phyloP scores from a whole-genome alignment of 2,797 vertebrate species.

The Darevskia mixta region DNA sequence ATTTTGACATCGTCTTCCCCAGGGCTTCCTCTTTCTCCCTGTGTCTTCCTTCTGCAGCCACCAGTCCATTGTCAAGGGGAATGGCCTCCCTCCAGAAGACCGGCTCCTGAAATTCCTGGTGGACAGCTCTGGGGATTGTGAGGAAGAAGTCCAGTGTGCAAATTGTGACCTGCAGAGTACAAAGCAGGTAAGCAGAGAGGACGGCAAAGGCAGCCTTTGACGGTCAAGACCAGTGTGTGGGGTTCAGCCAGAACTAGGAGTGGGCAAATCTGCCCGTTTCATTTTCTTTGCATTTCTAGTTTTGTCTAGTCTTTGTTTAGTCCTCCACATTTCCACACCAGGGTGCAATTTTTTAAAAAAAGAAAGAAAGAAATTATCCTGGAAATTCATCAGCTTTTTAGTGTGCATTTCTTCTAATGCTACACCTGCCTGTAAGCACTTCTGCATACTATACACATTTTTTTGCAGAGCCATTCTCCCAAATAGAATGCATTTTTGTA shows the following conservation, averaged over 20 bases:
- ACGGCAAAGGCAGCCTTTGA: fast-evolving
- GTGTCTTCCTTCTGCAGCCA: constrained; percentile 70
- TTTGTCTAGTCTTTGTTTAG: not conserved
- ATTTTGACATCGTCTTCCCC: not conserved
- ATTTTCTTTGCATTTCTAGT: not conserved
- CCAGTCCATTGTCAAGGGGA: constrained; percentile 85
- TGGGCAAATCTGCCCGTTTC: not conserved
- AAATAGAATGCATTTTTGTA: too few species aligned
- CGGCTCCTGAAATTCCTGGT: constrained; percentile 89
- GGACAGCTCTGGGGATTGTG: constrained; percentile 82
- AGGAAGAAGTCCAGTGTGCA: constrained; percentile 82
- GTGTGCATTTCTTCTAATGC: too few species aligned
- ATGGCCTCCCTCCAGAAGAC: constrained; percentile 85
- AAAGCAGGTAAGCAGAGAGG: constrained; percentile 77
- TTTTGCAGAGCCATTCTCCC: too few species aligned
- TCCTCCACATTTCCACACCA: not conserved
- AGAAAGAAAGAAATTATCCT: too few species aligned
- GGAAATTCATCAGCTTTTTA: not conserved
- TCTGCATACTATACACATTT: too few species aligned
- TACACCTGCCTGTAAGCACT: too few species aligned
- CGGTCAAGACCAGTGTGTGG: too few species aligned
- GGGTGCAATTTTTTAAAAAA: too few species aligned
- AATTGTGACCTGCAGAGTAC: constrained; percentile 85
- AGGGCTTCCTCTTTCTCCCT: not conserved
- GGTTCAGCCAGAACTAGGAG: too few species aligned